phyloP scores from a whole-genome alignment of 2,888 invertebrate genomes.

The Nemotelus pantherinus region DNA sequence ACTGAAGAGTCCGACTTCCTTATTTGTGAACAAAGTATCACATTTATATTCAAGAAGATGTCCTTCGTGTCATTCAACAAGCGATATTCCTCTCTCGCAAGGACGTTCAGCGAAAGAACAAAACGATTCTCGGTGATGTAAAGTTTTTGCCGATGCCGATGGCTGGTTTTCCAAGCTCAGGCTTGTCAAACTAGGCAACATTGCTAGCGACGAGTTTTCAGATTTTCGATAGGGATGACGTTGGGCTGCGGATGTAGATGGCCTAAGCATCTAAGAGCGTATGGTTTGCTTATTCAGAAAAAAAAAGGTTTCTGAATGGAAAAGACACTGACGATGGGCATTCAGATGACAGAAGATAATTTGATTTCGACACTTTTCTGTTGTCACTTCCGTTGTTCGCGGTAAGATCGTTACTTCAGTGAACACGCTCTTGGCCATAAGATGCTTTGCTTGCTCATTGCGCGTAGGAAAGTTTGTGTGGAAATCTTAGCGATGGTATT shows the following conservation, averaged over 20 bases:
- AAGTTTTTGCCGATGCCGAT: slow-evolving; percentile 14
- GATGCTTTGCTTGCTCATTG: no score
- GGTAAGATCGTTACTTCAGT: not conserved
- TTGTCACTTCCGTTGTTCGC: slow-evolving; percentile 12
- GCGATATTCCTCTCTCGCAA: slow-evolving; percentile 48
- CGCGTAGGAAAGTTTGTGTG: no score
- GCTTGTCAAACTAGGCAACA: not conserved
- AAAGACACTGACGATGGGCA: slow-evolving; percentile 17
- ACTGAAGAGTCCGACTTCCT: slow-evolving; percentile 22
- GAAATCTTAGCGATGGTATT: slow-evolving; percentile 3
- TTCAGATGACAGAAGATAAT: slow-evolving; percentile 38
- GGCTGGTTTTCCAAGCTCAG: not conserved
- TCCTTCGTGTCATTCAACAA: slow-evolving; percentile 50
- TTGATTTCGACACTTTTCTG: slow-evolving; percentile 26
- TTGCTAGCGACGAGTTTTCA: not conserved
- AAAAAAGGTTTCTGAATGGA: not conserved
- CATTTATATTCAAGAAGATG: slow-evolving; percentile 51
- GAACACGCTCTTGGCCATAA: no score
- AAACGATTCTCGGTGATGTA: slow-evolving; percentile 18
- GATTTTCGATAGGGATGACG: slow-evolving; percentile 18
- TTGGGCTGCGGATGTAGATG: slow-evolving; percentile 3
- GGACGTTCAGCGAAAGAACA: slow-evolving; percentile 4
- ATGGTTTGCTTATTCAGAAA: slow-evolving; percentile 22
- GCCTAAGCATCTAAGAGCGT: slow-evolving; percentile 4
- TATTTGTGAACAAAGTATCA: slow-evolving; percentile 51